phyloP scores from a whole-genome alignment of 2,888 invertebrate genomes.

The Steromphala cineraria region DNA sequence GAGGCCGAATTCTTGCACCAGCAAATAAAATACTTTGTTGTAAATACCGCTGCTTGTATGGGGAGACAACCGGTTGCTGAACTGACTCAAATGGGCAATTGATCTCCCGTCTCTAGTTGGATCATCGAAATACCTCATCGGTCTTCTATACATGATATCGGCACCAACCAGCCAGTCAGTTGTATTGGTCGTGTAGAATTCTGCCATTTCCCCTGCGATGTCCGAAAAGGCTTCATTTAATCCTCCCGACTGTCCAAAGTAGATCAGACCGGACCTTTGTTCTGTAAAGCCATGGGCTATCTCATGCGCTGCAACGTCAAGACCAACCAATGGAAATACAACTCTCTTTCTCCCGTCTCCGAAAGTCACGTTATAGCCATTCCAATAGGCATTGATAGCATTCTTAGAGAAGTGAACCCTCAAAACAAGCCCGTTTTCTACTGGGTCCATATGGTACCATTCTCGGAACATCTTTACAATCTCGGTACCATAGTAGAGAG shows the following conservation, averaged over 20 bases:
- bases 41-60: slow-evolving; percentile 54
- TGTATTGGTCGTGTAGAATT: slow-evolving; percentile 29
- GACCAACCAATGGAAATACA: slow-evolving; percentile 42
- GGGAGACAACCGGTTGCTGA: slow-evolving; percentile 35
- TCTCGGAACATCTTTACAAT: slow-evolving; percentile 53
- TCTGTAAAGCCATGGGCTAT: slow-evolving; percentile 55
- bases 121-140: slow-evolving; percentile 47
- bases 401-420: slow-evolving; percentile 49
- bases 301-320: slow-evolving; percentile 54
- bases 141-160: slow-evolving; percentile 31
- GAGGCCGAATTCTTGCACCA: slow-evolving; percentile 28
- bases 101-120: slow-evolving; percentile 50
- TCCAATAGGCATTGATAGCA: slow-evolving; percentile 55
- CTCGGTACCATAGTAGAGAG: slow-evolving; percentile 47
- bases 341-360: slow-evolving; percentile 46
- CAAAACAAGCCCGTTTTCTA: slow-evolving; percentile 37
- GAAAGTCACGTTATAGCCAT: slow-evolving; percentile 44
- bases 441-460: slow-evolving; percentile 40
- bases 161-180: slow-evolving; percentile 41
- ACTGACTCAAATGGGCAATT: slow-evolving; percentile 41
- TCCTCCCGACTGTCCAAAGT: slow-evolving; percentile 48
- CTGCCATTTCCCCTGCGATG: slow-evolving; percentile 49
- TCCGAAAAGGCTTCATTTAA: slow-evolving; percentile 59
- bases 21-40: slow-evolving; percentile 45
- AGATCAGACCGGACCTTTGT: slow-evolving; percentile 46